Evolutionary conservation across 2,888 invertebrate species (phyloP), one percentile per base, ranked within the genome.

Genomic region (Nemapogon koenigi): DNA sequence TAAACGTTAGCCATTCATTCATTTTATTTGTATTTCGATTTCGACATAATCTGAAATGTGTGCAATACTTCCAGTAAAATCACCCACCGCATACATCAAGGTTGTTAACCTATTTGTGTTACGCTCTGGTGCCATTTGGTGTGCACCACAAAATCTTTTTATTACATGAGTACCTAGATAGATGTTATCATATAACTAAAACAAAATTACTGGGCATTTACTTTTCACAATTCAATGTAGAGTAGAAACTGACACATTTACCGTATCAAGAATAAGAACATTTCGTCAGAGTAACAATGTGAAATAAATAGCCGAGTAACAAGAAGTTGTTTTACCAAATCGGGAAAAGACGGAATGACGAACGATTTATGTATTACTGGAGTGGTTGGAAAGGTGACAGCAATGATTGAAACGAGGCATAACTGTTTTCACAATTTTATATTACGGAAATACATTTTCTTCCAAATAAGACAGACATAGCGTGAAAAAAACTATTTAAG

Each of bases 81-180:
- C 37, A 17, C 18, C 57, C 55, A 59, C 50, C 56, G 53, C 52
- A 53, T 58, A 62, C 63, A 66, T 65, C 59, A 69, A 71, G 72
- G 71, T 72, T 70, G 63, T 69, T 72, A 67, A 71, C 71, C 70
- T 57, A 66, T 65, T 64, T 65, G 50, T 57, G 69, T 68, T 69
- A 63, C 68, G 70, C 63, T 72, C 71, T 66, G 67, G 62, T 72
- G 67, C 62, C 55, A 26, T 26, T 31, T 31, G 16, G 31, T 31
- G 2, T 16, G 31, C 10, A 11, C 2, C 16, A 31, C 17, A 31
- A 15, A 28, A 4, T 16, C 17, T 16, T 31, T 16, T 16, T 31
- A 16, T 31, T 31, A 31, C 16, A 30, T 31, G n/a, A n/a, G n/a
- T n/a, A n/a, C n/a, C n/a, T n/a, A n/a, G n/a, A n/a, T n/a, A n/a